Conservation (phyloP, 2,888 invertebrate species). For the Eubasilissa splendida region DNA sequence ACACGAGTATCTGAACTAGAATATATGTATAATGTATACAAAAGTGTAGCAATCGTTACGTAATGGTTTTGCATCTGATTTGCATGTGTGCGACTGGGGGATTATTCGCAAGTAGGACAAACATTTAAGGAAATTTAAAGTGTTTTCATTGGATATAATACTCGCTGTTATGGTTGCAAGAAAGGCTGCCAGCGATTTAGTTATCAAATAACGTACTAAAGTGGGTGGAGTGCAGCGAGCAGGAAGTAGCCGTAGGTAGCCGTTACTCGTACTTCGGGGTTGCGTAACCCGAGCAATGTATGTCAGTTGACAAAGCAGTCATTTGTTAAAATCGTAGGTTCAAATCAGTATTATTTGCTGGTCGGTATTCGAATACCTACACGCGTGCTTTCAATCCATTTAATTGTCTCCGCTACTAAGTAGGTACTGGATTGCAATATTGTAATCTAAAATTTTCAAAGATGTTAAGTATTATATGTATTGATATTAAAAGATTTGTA, state of each 20-base stretch:
- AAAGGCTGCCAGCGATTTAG: constrained; percentile 21
- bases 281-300: constrained; percentile 22
- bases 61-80: background rate
- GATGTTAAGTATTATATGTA: too few species aligned
- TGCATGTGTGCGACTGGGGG: constrained; percentile 15
- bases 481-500: too few species aligned
- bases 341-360: constrained; percentile 14
- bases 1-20: too few species aligned
- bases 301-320: constrained; percentile 31
- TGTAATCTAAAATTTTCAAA: too few species aligned
- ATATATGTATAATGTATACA: background rate
- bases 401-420: too few species aligned
- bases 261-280: background rate
- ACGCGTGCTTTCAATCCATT: too few species aligned
- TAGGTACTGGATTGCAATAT: too few species aligned
- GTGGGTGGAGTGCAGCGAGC: constrained; percentile 28
- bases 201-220: constrained; percentile 29
- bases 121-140: constrained; percentile 22
- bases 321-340: constrained; percentile 33
- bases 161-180: background rate
- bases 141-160: constrained; percentile 3
- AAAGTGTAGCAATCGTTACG: background rate
- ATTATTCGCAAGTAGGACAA: constrained; percentile 19
- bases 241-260: constrained; percentile 26
- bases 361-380: constrained; percentile 21